Percentiles rank a stretch among this genome's conserved stretches.
Evolutionary conservation across 2,113 vertebrate species (phyloP).

Genomic region (Edolisoma coerulescens): DNA sequence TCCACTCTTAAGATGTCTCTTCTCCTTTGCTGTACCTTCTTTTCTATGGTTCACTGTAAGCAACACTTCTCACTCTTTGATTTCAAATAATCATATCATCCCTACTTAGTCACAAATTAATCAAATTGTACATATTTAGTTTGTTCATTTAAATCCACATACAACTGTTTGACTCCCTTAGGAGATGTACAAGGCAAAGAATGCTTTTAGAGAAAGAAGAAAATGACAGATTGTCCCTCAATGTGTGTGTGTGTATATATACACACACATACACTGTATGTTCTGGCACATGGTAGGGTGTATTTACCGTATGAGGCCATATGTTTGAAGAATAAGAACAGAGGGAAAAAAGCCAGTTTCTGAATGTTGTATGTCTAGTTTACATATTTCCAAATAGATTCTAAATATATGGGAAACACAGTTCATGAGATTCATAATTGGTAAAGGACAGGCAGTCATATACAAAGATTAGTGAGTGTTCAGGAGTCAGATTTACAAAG

Average conservation of each 20-base stretch:
- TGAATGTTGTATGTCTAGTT: conserved; percentile 62
- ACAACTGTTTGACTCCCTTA: conserved; percentile 31
- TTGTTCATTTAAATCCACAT: conserved; percentile 48
- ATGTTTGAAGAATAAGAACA: conserved; percentile 67
- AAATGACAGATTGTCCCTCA: conserved; percentile 70
- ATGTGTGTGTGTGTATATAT: conserved; percentile 35
- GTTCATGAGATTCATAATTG: conserved; percentile 28
- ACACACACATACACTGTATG: conserved; percentile 65
- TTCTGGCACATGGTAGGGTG: conserved; percentile 71
- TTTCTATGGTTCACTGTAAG: not conserved
- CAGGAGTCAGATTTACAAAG: not conserved
- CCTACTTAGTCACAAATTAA: conserved; percentile 16
- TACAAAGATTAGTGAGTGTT: not conserved
- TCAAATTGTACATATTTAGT: conserved; percentile 20
- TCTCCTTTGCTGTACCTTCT: not conserved
- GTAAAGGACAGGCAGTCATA: not conserved
- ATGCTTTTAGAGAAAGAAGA: conserved; percentile 45
- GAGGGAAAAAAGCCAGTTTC: conserved; percentile 64
- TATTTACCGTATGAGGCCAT: conserved; percentile 69
- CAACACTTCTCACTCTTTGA: not conserved
- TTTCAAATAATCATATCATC: conserved; percentile 10
- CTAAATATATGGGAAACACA: conserved; percentile 56
- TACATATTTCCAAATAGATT: conserved; percentile 64
- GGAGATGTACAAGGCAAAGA: conserved; percentile 48
- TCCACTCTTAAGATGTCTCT: not conserved